Base-by-base conservation (phyloP, 92 coral and sea anemone genomes). In the Micromussa lordhowensis region DNA sequence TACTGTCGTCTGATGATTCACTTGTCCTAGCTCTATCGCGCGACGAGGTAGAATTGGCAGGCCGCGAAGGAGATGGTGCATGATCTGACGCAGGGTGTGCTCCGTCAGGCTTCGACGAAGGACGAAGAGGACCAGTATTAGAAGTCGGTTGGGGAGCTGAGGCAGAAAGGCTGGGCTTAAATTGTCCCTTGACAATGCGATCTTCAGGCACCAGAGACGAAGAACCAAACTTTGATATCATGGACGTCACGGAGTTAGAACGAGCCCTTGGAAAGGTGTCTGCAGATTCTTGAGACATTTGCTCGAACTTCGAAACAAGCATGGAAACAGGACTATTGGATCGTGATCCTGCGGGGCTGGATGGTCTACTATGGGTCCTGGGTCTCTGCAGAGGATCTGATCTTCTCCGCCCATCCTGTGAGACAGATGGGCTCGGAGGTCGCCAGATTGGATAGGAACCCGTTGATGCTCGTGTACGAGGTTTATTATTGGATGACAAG, bases 191-290 rank as follows among this genome's bases (percentile, higher is more conserved):
- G 34, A 89, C 87, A 1, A 95, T 78, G 44, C 96, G 92, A 15
- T 95, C 98, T 48, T 92, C 98, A 36, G 93, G 85, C 73, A 95
- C 77, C 77, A 95, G 84, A 14, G 96, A 91, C 30, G 94, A 94
- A 13, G 94, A 90, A 28, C 96, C 98, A 68, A 95, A 94, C 76
- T 86, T 95, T 64, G 93, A 87, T 57, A 95, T 77, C 89, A 95
- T 90, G 49, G 94, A 89, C 12, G 98, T 87, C 35, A 95, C 98
- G 13, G 95, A 88, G 35, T 85, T 86, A n/a, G 93, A 83, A 61
- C 88, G 87, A 53, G 22, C 90, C 11, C 89, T 82, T 28, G 92
- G 76, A n/a, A 19, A 29, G 63, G 48, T 59, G 6, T 85, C 90
- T 75, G 82, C 68, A 18, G 87, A 79, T 19, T 88, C 83, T 5